These are phyloP conservation scores for Poeciliopsis gracilis DNA, from an alignment of 2,797 vertebrate species.

Conservation along the genomic window DNA sequence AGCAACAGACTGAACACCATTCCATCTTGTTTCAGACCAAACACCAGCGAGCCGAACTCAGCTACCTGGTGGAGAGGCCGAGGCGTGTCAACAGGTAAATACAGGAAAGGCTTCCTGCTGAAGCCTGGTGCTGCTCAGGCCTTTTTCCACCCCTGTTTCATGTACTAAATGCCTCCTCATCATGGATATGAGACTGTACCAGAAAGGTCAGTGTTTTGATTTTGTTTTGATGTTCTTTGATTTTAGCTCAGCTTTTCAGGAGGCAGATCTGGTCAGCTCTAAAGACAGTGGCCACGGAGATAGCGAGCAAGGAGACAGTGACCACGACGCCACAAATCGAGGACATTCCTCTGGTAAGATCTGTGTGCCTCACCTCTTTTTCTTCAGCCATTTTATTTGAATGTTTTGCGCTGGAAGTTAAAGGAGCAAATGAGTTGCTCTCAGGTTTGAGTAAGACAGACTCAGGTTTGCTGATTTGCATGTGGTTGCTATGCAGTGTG, in stretches of 20 bases:
- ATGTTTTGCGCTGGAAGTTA: background rate
- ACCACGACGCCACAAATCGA: slow-evolving; percentile 97
- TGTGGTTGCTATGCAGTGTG: slow-evolving; percentile 12
- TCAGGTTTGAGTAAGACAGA: background rate
- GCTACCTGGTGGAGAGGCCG: slow-evolving; percentile 96
- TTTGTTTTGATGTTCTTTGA: background rate
- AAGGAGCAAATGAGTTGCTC: slow-evolving; percentile 9
- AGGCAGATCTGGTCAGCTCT: slow-evolving; percentile 98
- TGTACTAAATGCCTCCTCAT: background rate
- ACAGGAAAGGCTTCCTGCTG: background rate
- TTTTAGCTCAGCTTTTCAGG: slow-evolving; percentile 96
- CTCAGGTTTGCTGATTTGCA: slow-evolving; percentile 22
- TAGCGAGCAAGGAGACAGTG: slow-evolving; percentile 98
- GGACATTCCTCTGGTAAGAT: slow-evolving; percentile 94
- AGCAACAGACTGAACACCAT: background rate
- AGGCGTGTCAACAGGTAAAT: slow-evolving; percentile 96
- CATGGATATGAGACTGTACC: background rate
- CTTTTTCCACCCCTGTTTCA: background rate
- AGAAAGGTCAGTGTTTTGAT: no score
- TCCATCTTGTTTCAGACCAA: slow-evolving; percentile 86
- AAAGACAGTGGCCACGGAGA: slow-evolving; percentile 99
- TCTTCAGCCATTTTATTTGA: background rate
- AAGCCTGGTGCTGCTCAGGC: background rate
- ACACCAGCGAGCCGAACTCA: slow-evolving; percentile 95
- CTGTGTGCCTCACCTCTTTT: background rate